Evolutionary conservation across 2,113 vertebrate species (phyloP).

Genomic region (Manacus vitellinus): DNA sequence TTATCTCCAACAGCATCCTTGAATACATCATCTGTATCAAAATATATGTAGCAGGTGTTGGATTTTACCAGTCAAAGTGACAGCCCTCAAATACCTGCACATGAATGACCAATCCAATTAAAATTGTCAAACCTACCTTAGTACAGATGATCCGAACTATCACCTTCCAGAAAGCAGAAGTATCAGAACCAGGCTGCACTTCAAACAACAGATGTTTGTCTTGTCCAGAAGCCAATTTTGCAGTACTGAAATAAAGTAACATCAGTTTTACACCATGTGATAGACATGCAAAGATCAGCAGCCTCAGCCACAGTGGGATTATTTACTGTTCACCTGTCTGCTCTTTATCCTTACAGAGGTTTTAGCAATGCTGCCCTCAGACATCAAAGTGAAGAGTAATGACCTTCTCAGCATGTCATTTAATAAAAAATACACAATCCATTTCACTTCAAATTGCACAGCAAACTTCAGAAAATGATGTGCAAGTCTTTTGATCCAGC

Average conservation of each 20-base stretch:
- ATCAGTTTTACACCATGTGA: neutral
- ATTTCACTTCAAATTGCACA: neutral
- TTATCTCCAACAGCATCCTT: neutral
- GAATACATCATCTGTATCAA: neutral
- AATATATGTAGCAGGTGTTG: neutral
- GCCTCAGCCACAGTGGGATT: neutral
- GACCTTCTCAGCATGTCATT: neutral
- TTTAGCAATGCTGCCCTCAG: neutral
- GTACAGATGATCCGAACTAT: slow-evolving; percentile 92
- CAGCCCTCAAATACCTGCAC: neutral
- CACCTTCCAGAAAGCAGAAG: slow-evolving; percentile 94
- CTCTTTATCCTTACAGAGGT: neutral
- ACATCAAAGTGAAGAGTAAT: neutral
- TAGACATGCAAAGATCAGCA: neutral
- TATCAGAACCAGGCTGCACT: slow-evolving; percentile 93
- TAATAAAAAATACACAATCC: neutral
- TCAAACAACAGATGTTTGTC: slow-evolving; percentile 97
- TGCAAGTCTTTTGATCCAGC: neutral
- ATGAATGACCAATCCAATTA: neutral
- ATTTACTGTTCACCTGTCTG: neutral
- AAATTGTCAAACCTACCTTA: slow-evolving; percentile 81
- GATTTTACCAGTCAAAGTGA: neutral
- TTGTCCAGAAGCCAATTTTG: slow-evolving; percentile 88
- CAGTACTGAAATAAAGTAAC: slow-evolving; percentile 79
- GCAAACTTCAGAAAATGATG: neutral